Evolutionary conservation across 2,888 invertebrate species (phyloP).

Genomic region (Halictus quadricinctus): DNA sequence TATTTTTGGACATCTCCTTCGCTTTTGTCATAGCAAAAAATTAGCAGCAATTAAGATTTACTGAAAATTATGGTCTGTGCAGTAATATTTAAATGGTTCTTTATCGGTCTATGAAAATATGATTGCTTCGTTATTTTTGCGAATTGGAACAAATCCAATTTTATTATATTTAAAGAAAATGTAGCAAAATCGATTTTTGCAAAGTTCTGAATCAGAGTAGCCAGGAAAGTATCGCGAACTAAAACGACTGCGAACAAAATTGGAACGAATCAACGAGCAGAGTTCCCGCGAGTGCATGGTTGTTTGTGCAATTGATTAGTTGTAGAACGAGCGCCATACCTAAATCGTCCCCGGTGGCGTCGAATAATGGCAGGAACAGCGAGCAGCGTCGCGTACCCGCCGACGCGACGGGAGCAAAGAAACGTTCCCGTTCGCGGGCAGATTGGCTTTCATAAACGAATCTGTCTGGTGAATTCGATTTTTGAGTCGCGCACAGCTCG

Average conservation of each 20-base stretch:
- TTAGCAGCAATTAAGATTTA: too few relatives aligned
- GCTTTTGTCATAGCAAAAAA: too few relatives aligned
- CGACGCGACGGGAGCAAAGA: neutral
- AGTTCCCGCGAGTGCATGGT: neutral
- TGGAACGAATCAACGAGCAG: neutral
- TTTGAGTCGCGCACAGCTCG: slow-evolving; percentile 6
- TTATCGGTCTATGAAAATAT: too few relatives aligned
- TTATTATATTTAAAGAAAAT: too few relatives aligned
- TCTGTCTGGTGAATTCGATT: slow-evolving; percentile 11
- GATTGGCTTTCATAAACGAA: slow-evolving; percentile 28
- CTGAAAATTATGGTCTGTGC: too few relatives aligned
- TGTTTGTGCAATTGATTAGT: slow-evolving; percentile 2
- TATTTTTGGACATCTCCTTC: too few relatives aligned
- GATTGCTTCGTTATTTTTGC: too few relatives aligned
- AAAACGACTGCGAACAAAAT: neutral
- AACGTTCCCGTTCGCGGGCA: slow-evolving; percentile 25
- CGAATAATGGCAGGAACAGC: slow-evolving; percentile 1
- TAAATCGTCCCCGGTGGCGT: slow-evolving; percentile 4
- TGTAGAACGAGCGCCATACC: neutral
- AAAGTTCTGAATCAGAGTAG: too few relatives aligned
- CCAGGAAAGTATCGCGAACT: neutral
- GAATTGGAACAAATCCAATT: too few relatives aligned
- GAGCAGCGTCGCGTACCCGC: neutral
- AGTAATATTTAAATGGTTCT: too few relatives aligned
- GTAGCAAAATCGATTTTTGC: too few relatives aligned